These are phyloP conservation scores for Danio aesculapii DNA, from an alignment of 2,797 vertebrate genomes.

Conservation along the genomic window DNA sequence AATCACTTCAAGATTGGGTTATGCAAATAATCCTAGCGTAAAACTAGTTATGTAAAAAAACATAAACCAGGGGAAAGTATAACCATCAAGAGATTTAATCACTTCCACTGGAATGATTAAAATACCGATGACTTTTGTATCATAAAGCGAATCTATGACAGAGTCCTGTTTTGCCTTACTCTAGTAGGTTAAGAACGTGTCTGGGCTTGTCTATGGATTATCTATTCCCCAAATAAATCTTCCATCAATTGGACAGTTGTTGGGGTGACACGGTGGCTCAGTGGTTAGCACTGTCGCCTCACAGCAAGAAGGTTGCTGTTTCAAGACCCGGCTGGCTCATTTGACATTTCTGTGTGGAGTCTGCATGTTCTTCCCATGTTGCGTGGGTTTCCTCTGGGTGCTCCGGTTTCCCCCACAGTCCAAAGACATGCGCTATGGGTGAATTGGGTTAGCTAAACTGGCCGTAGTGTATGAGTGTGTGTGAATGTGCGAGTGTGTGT, in stretches of 20 bases:
- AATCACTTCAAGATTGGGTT: background rate
- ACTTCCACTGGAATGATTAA: background rate
- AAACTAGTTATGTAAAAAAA: background rate
- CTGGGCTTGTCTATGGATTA: constrained; percentile 33
- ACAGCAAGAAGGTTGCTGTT: too few species aligned
- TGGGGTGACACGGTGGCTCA: too few species aligned
- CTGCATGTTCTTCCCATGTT: too few species aligned
- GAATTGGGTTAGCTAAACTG: too few species aligned
- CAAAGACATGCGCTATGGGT: too few species aligned
- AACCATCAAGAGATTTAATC: background rate
- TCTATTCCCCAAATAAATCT: background rate
- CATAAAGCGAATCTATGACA: constrained; percentile 40
- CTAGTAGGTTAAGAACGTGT: background rate
- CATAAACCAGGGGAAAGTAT: background rate
- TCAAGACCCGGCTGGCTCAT: too few species aligned
- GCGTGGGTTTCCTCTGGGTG: too few species aligned
- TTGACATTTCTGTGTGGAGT: too few species aligned
- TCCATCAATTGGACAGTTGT: background rate
- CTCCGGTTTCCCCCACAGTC: too few species aligned
- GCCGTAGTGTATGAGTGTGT: too few species aligned
- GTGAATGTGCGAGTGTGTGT: too few species aligned
- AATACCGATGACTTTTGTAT: constrained; percentile 29
- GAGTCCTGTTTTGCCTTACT: constrained; percentile 35
- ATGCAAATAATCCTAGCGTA: background rate
- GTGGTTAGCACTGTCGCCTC: too few species aligned